These are phyloP conservation scores for Hydroisotoma schaefferi DNA, from an alignment of 2,888 invertebrate genomes.

Conservation along the genomic window DNA sequence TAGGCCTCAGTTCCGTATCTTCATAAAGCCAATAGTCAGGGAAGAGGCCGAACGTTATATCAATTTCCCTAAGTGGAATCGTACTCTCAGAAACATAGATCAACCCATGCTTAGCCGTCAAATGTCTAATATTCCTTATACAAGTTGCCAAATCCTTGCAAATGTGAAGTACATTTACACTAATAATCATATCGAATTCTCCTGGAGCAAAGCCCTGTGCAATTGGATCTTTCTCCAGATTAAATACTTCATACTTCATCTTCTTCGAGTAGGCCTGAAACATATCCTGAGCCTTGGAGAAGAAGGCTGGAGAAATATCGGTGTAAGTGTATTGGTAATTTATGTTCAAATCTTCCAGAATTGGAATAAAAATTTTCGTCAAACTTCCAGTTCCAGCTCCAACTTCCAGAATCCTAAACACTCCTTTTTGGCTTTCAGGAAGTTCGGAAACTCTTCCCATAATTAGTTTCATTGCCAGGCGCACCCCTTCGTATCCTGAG, in stretches of 20 bases:
- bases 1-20: neutral
- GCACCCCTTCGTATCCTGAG: neutral
- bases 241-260: neutral
- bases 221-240: slow-evolving; percentile 19
- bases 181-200: slow-evolving; percentile 14
- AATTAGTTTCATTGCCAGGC: neutral
- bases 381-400: slow-evolving; percentile 17
- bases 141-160: neutral
- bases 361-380: slow-evolving; percentile 2
- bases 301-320: slow-evolving; percentile 18
- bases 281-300: slow-evolving; percentile 10
- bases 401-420: slow-evolving; percentile 14
- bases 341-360: slow-evolving; percentile 7
- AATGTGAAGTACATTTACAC: slow-evolving; percentile 12
- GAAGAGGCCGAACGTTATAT: neutral
- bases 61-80: neutral
- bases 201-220: slow-evolving; percentile 14
- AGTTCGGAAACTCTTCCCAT: neutral
- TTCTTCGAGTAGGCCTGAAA: slow-evolving; percentile 9
- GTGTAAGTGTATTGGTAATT: slow-evolving; percentile 22
- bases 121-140: neutral
- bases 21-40: slow-evolving; percentile 1
- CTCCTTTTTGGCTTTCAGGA: neutral
- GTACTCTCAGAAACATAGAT: neutral
- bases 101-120: neutral